Evolutionary conservation across 1,140 invertebrate genomes (phyloP), one percentile per base, ranked within the genome.

Genomic region (Lepeophtheirus salmonis): DNA sequence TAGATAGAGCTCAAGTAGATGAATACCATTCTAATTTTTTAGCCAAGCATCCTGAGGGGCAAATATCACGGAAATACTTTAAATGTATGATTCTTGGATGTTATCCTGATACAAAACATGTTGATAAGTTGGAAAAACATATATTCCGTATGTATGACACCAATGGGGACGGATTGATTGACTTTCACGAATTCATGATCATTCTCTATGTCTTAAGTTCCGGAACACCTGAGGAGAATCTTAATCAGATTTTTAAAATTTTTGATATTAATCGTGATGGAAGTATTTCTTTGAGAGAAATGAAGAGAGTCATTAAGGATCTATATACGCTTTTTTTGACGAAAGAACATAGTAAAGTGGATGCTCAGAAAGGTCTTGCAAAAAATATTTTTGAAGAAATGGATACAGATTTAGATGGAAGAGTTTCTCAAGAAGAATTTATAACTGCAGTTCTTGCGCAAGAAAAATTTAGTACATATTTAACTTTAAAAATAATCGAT

Each of bases 201-300:
- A 41, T 59, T 22, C 22, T 59, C n/a, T 59, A 59, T 22, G 22
- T 59, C 13, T n/a, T 59, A 22, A 52, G 30, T 2, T 52, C 14
- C 16, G 57, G 57, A 4, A 41, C 3, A 13, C 57, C 57, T 14
- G 57, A 59, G 48, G 57, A 59, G 23, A 59, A 59, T 23, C 48
- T 59, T 17, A 14, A 59, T 2, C 57, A 59, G 41, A 54, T 54
- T 22, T 59, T 49, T 41, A 48, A 23, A 50, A 41, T 59, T 12
- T 59, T 59, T 59, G 57, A 59, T 23, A 59, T 59, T 16, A 59
- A 59, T 22, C 51, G 50, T 22, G 57, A 59, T 21, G 57, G 57
- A n/a, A 16, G 30, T 14, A 50, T 59, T 12, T 18, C n/a, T 23
- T 16, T 50, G 57, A 48, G 23, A 10, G 57, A 59, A 41, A 16